Conservation (phyloP, 2,888 invertebrate species). For the Hedychridium roseum region DNA sequence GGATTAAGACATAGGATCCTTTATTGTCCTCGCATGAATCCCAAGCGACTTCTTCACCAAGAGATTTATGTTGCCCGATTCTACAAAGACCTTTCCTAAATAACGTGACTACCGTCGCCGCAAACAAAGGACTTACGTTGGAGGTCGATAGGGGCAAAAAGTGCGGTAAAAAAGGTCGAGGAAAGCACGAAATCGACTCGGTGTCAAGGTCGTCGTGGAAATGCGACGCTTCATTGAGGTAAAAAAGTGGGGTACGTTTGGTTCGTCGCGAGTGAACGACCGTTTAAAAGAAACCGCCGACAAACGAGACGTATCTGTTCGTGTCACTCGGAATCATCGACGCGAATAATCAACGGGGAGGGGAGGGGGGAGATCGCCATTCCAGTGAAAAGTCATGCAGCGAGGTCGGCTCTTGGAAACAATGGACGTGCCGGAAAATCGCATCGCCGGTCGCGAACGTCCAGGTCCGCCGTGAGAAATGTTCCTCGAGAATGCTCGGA, state of each 20-base stretch:
- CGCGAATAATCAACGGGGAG: background rate
- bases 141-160: too few species aligned
- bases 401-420: constrained; percentile 5
- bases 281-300: background rate
- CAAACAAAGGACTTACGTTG: too few species aligned
- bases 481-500: constrained; percentile 32
- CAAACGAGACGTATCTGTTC: too few species aligned
- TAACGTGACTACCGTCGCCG: too few species aligned
- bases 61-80: too few species aligned
- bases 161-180: constrained; percentile 37
- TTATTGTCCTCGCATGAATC: too few species aligned
- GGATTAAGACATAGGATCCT: too few species aligned
- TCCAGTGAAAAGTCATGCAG: constrained; percentile 17
- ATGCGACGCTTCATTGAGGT: background rate
- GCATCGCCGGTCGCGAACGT: constrained; percentile 11
- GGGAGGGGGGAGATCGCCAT: background rate
- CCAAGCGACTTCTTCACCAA: too few species aligned
- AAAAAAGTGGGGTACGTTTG: too few species aligned
- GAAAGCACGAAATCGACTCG: constrained; percentile 26
- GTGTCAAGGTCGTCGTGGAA: constrained; percentile 29
- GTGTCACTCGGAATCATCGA: constrained; percentile 5
- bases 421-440: constrained; percentile 30
- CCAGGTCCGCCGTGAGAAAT: constrained; percentile 26
- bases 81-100: too few species aligned
- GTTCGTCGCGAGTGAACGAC: constrained; percentile 5